phyloP scores from a whole-genome alignment of 2,113 vertebrate species.

The Pan troglodytes region NHGRI_mPanTro3-v2.1_pri NC_072418.2:32549501-32550000 shows the following conservation, averaged over 20 bases:
- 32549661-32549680: background rate
- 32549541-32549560: background rate
- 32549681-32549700: background rate
- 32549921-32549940: too few relatives aligned
- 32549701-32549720: background rate
- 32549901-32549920: too few relatives aligned
- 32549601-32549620: background rate
- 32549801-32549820: too few relatives aligned
- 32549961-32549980: too few relatives aligned
- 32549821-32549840: too few relatives aligned
- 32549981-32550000: too few relatives aligned
- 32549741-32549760: background rate
- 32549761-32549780: background rate
- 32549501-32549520: background rate
- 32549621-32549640: background rate
- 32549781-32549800: background rate
- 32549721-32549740: background rate
- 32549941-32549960: too few relatives aligned
- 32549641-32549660: background rate
- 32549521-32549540: background rate
- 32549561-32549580: background rate
- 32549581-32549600: background rate
- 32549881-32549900: too few relatives aligned
- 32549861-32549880: too few relatives aligned
- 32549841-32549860: too few relatives aligned